These are phyloP conservation scores for Clangula hyemalis DNA, from an alignment of 2,797 vertebrate genomes.

Conservation along the genomic window DNA sequence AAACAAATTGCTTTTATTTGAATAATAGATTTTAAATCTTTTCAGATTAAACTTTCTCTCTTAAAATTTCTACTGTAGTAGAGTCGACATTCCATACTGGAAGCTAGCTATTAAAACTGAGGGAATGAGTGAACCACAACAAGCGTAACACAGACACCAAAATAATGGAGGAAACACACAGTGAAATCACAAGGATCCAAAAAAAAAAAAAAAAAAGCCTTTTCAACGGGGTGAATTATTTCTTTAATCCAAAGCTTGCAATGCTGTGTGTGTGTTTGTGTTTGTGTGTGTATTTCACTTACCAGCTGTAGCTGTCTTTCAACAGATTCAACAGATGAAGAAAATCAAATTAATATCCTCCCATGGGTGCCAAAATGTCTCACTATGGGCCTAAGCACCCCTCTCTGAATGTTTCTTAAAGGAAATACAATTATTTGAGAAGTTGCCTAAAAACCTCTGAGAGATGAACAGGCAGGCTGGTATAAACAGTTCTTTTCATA, in stretches of 20 bases:
- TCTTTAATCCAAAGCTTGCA: background rate
- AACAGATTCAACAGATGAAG: background rate
- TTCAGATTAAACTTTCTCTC: fast-evolving
- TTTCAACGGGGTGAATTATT: fast-evolving
- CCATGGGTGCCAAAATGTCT: background rate
- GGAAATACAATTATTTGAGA: background rate
- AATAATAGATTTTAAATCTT: background rate
- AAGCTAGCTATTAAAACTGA: background rate
- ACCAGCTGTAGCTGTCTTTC: background rate
- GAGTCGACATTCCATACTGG: background rate
- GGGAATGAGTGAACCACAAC: fast-evolving
- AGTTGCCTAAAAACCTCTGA: background rate
- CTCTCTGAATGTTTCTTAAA: background rate
- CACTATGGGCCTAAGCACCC: fast-evolving
- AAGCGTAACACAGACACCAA: fast-evolving
- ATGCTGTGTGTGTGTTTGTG: no score
- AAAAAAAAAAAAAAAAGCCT: fast-evolving
- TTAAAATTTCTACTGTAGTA: background rate
- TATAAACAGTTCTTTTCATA: no score
- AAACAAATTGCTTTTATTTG: background rate
- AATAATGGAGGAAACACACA: fast-evolving
- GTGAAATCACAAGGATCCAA: fast-evolving
- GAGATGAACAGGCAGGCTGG: background rate
- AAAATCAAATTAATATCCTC: background rate
- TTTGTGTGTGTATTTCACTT: background rate